Percentiles rank a stretch among this genome's conserved stretches.
phyloP scores from a whole-genome alignment of 2,888 invertebrate genomes.

The Formica aserva region DNA sequence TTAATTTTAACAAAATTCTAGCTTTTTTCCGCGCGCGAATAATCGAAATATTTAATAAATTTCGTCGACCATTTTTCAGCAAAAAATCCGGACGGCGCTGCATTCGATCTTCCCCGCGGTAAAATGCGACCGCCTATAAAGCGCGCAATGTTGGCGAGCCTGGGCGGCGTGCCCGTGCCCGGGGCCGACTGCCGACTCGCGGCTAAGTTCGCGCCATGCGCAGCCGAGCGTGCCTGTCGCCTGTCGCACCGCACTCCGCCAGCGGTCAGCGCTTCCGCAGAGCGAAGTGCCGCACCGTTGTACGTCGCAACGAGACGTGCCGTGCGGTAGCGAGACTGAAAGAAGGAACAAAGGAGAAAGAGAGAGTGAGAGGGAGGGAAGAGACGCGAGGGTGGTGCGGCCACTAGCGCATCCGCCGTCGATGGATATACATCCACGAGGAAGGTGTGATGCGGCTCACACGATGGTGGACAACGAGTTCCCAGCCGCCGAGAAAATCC shows the following conservation, averaged over 20 bases:
- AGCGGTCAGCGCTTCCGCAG: constrained; percentile 64
- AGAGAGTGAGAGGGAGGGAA: constrained; percentile 61
- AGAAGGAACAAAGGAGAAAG: constrained; percentile 54
- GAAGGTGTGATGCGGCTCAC: constrained; percentile 27
- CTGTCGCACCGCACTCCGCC: constrained; percentile 51
- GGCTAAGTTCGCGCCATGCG: constrained; percentile 69
- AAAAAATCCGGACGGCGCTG: background rate
- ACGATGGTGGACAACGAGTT: constrained; percentile 88
- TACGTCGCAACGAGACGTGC: constrained; percentile 72
- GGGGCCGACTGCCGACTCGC: constrained; percentile 31
- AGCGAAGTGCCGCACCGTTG: constrained; percentile 71
- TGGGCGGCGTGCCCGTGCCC: constrained; percentile 35
- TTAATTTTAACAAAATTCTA: background rate
- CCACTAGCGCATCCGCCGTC: constrained; percentile 68
- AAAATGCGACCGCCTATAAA: background rate
- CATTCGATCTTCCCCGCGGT: background rate
- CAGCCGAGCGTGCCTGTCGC: constrained; percentile 57
- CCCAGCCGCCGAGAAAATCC: constrained; percentile 93
- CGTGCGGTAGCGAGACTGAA: constrained; percentile 65
- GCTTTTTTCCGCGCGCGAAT: background rate
- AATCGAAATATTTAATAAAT: background rate
- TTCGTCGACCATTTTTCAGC: background rate
- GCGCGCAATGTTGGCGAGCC: constrained; percentile 25
- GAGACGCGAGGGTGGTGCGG: constrained; percentile 39
- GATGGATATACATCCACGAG: constrained; percentile 61